phyloP scores from a whole-genome alignment of 2,888 invertebrate species.

The Camponotus fellah region DNA sequence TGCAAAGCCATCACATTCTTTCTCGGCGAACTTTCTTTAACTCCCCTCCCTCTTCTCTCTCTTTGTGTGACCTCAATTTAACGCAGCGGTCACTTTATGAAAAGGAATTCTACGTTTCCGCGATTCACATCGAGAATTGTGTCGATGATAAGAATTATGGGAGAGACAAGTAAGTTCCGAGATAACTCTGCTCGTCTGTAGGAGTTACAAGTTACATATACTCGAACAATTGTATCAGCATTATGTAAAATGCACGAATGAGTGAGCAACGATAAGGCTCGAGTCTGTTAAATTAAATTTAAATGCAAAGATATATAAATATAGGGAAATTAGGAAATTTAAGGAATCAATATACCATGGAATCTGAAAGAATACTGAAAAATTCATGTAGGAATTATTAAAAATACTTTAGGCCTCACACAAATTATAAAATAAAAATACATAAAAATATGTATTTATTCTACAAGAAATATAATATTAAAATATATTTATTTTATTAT shows the following conservation, averaged over 20 bases:
- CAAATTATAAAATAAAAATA: not conserved
- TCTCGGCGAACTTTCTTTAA: slow-evolving; percentile 67
- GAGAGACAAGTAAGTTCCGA: slow-evolving; percentile 31
- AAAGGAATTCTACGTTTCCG: slow-evolving; percentile 56
- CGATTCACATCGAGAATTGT: slow-evolving; percentile 46
- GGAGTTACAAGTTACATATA: slow-evolving; percentile 38
- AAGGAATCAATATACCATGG: not conserved
- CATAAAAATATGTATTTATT: not conserved
- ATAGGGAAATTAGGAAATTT: not conserved
- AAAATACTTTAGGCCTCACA: not conserved
- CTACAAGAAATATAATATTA: not conserved
- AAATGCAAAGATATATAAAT: not conserved
- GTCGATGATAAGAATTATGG: slow-evolving; percentile 46
- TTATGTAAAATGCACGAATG: slow-evolving; percentile 2
- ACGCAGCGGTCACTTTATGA: slow-evolving; percentile 62
- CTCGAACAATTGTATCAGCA: not conserved
- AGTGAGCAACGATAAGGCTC: slow-evolving; percentile 12
- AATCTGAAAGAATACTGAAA: not conserved
- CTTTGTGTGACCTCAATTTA: slow-evolving; percentile 64
- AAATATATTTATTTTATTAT: not conserved
- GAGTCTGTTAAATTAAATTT: slow-evolving; percentile 3
- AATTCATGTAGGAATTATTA: not conserved
- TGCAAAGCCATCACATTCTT: slow-evolving; percentile 64
- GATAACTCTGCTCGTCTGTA: slow-evolving; percentile 26
- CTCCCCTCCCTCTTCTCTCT: slow-evolving; percentile 19